Percentiles rank a stretch among this genome's conserved stretches.
Conservation (phyloP, 2,888 invertebrate genomes). For the Amitus sp. region DNA sequence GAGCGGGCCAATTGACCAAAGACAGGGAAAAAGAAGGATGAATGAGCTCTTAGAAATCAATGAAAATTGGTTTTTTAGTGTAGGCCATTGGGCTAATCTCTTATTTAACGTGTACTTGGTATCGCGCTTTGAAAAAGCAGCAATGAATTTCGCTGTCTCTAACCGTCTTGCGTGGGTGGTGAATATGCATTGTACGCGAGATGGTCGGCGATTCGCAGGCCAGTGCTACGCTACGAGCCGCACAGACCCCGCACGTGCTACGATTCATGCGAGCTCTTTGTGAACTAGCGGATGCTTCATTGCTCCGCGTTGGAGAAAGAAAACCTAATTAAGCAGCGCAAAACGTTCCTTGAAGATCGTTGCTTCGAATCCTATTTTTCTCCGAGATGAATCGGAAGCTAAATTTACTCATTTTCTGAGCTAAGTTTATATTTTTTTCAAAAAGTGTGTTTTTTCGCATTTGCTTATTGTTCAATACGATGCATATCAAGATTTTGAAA, state of each 20-base stretch:
- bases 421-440: neutral
- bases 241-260: conserved; percentile 27
- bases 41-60: conserved; percentile 3
- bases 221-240: conserved; percentile 18
- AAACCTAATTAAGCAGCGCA: conserved; percentile 26
- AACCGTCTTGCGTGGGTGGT: conserved; percentile 25
- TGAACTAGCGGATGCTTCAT: conserved; percentile 22
- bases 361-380: too few relatives aligned
- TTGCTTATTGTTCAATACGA: too few relatives aligned
- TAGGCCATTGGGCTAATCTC: neutral
- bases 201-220: conserved; percentile 22
- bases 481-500: too few relatives aligned
- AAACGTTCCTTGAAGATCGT: conserved; percentile 10
- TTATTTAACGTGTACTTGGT: neutral
- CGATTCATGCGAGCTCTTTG: conserved; percentile 5
- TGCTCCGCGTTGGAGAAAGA: conserved; percentile 17
- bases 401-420: too few relatives aligned
- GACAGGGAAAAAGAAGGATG: neutral
- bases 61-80: neutral
- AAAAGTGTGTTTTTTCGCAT: too few relatives aligned
- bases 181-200: conserved; percentile 26
- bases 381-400: too few relatives aligned
- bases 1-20: too few relatives aligned
- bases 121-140: conserved; percentile 2
- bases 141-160: conserved; percentile 7